Evolutionary conservation across 2,888 invertebrate species (phyloP).

Genomic region (Quadroppia sp.): DNA sequence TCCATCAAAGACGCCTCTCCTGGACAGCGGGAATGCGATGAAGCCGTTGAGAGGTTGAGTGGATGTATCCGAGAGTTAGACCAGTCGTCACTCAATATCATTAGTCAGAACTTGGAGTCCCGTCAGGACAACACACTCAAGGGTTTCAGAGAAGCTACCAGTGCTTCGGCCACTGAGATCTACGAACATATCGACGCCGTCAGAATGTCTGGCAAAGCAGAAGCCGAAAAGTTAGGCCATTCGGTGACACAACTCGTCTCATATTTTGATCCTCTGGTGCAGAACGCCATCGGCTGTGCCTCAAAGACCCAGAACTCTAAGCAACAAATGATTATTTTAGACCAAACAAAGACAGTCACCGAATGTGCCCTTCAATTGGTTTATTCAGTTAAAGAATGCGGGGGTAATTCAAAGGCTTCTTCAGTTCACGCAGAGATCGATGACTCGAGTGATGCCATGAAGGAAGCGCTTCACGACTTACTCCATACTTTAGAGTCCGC

Average conservation of each 20-base stretch:
- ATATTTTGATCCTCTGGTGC: slow-evolving; percentile 79
- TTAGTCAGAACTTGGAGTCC: slow-evolving; percentile 70
- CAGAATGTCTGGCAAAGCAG: slow-evolving; percentile 74
- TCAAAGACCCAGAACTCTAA: slow-evolving; percentile 82
- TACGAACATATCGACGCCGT: slow-evolving; percentile 79
- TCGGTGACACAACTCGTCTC: slow-evolving; percentile 62
- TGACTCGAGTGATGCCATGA: slow-evolving; percentile 69
- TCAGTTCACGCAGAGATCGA: slow-evolving; percentile 77
- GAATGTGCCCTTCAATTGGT: slow-evolving; percentile 86
- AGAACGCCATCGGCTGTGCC: slow-evolving; percentile 71
- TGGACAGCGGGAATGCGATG: slow-evolving; percentile 88
- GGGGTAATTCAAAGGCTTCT: slow-evolving; percentile 84
- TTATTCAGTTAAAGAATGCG: slow-evolving; percentile 77
- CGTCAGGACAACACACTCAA: slow-evolving; percentile 67
- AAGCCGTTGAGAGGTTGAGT: slow-evolving; percentile 71
- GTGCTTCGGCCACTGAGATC: slow-evolving; percentile 63
- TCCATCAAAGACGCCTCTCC: slow-evolving; percentile 77
- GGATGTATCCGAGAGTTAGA: slow-evolving; percentile 75
- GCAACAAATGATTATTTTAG: slow-evolving; percentile 78
- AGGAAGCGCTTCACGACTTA: slow-evolving; percentile 71
- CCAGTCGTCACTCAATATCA: slow-evolving; percentile 78
- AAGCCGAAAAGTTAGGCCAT: slow-evolving; percentile 91
- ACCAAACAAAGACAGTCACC: slow-evolving; percentile 88
- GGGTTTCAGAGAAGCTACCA: slow-evolving; percentile 51
- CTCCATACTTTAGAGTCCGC: slow-evolving; percentile 72